Base-by-base conservation (phyloP, 2,888 invertebrate species). In the Limulus polyphemus region DNA sequence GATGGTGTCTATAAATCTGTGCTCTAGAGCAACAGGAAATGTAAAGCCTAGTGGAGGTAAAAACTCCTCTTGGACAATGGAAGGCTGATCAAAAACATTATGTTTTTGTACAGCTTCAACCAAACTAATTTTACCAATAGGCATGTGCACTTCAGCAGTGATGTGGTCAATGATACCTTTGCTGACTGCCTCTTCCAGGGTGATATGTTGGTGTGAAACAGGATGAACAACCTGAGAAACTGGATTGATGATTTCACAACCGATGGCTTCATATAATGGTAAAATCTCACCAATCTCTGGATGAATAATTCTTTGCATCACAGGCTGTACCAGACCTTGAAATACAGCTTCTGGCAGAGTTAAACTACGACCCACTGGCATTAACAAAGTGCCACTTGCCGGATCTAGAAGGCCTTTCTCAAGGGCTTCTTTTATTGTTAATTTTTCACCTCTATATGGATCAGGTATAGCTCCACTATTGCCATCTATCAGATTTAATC, bases 401-500 rank as follows among this genome's bases (percentile, higher is more conserved):
- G 84, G 81, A 78, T 92, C 90, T 65, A 90, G 76, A 65, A 93
- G 82, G 61, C 92, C 91, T 67, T 87, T 82, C 58, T 84, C 82
- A 48, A 95, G 81, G 0, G 95, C 97, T 77, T 92, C 86, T 63
- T 84, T 83, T 61, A 98, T 86, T 11, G 84, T 86, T 12, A 95
- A 74, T 11, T 84, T 76, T 69, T 90, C 86, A 57, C 91, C 88
- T 64, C 86, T 83, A 72, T 87, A 84, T 2, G 88, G 88, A 79
- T 98, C 94, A 9, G 85, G 78, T 64, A 95, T 86, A 69, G 83
- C 82, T 47, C 94, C 94, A 56, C 81, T 80, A 58, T 82, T 81
- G 56, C 87, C 85, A 74, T 88, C 83, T 57, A 93, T 78, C 67
- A 85, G 79, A 3, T 85, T 85, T 9, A 77, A 75, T 65, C 83